These are phyloP conservation scores for Incurvaria masculella DNA, from an alignment of 2,888 invertebrate genomes.

Conservation along the genomic window DNA sequence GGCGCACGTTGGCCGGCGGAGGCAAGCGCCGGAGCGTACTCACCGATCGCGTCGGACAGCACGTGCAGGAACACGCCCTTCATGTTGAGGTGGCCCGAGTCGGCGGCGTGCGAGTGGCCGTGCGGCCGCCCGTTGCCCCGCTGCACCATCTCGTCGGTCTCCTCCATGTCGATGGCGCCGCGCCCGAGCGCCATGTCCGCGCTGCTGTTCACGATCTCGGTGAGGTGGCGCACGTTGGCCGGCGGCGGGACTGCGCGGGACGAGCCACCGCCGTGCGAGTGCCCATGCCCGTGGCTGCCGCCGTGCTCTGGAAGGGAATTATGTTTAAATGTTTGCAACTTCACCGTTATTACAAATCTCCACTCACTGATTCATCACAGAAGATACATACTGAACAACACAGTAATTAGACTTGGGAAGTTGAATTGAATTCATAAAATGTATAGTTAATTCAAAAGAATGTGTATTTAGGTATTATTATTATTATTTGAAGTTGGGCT, in stretches of 20 bases:
- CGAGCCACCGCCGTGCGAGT: slow-evolving; percentile 60
- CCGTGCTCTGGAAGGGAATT: slow-evolving; percentile 63
- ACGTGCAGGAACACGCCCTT: slow-evolving; percentile 99
- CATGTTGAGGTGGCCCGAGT: slow-evolving; percentile 94
- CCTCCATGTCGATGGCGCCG: slow-evolving; percentile 41
- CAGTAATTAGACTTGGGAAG: too few relatives aligned
- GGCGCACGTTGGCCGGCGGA: slow-evolving; percentile 44
- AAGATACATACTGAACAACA: too few relatives aligned
- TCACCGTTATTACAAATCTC: too few relatives aligned
- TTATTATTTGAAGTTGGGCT: too few relatives aligned
- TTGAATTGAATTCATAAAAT: too few relatives aligned
- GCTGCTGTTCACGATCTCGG: slow-evolving; percentile 48
- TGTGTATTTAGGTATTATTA: too few relatives aligned
- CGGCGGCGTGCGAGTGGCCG: slow-evolving; percentile 38
- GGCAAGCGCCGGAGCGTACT: slow-evolving; percentile 31
- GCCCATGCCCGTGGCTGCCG: slow-evolving; percentile 62
- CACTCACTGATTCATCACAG: too few relatives aligned
- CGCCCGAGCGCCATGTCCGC: slow-evolving; percentile 48
- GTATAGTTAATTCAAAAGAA: too few relatives aligned
- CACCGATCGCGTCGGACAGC: slow-evolving; percentile 93
- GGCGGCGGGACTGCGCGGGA: slow-evolving; percentile 51
- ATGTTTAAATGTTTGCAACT: too few relatives aligned
- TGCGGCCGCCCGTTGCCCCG: slow-evolving; percentile 27
- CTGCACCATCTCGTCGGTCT: slow-evolving; percentile 48
- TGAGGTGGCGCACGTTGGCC: slow-evolving; percentile 43